phyloP scores from a whole-genome alignment of 1,140 invertebrate species.

The Riptortus pedestris region DNA sequence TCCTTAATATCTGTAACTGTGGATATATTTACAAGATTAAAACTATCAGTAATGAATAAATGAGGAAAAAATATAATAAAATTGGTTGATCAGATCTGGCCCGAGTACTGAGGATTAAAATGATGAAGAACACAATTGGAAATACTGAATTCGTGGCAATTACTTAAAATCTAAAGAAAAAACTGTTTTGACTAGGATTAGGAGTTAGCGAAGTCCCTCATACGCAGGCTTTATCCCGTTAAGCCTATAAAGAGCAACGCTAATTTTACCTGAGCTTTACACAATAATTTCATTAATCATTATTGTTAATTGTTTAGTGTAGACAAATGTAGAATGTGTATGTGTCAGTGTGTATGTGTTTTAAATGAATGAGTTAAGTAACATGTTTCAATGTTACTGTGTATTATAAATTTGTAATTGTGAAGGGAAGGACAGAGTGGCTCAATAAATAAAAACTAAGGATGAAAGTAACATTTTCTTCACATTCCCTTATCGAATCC shows the following conservation, averaged over 20 bases:
- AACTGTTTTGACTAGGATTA: slow-evolving; percentile 15
- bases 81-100: slow-evolving; percentile 9
- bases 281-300: too few species aligned
- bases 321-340: too few species aligned
- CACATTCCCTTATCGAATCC: too few species aligned
- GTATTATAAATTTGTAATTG: too few species aligned
- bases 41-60: background rate
- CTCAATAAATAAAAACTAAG: background rate
- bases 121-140: slow-evolving; percentile 14
- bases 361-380: too few species aligned
- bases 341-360: too few species aligned
- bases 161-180: slow-evolving; percentile 18
- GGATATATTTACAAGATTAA: slow-evolving; percentile 4
- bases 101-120: slow-evolving; percentile 14
- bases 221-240: background rate
- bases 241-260: background rate
- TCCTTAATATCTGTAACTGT: background rate
- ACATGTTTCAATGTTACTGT: too few species aligned
- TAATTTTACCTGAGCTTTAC: slow-evolving; percentile 14
- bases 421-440: background rate
- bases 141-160: slow-evolving; percentile 7
- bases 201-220: slow-evolving; percentile 14
- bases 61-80: background rate
- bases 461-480: background rate
- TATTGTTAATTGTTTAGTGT: too few species aligned